Evolutionary conservation across 2,888 invertebrate genomes (phyloP).

Genomic region (Cacoxenus indagator): DNA sequence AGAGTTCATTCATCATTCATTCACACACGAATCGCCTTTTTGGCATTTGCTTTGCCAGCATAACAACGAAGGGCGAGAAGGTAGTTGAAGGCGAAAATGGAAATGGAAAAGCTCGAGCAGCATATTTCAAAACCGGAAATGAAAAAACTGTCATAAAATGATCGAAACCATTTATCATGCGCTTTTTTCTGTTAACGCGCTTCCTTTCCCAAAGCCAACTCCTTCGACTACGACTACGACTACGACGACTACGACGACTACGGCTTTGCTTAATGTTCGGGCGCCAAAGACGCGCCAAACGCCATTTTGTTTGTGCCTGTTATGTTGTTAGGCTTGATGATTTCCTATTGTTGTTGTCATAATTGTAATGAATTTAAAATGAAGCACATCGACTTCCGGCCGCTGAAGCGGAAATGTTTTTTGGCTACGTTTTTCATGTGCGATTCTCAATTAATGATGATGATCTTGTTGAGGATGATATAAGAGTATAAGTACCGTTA

Average conservation of each 20-base stretch:
- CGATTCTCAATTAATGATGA: not conserved
- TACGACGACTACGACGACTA: too few relatives aligned
- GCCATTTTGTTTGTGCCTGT: conserved; percentile 11
- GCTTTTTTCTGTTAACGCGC: conserved; percentile 43
- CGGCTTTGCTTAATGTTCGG: not conserved
- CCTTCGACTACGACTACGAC: too few relatives aligned
- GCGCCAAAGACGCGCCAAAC: not conserved
- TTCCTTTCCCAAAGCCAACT: not conserved
- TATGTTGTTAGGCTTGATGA: not conserved
- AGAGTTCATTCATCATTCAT: not conserved
- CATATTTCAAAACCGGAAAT: conserved; percentile 62
- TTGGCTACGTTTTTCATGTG: not conserved
- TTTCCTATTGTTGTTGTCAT: conserved; percentile 5
- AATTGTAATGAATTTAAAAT: conserved; percentile 20
- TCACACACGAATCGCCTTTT: not conserved
- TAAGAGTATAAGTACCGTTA: not conserved
- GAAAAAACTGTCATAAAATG: conserved; percentile 68
- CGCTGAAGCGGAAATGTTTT: conserved; percentile 3
- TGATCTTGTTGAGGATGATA: not conserved
- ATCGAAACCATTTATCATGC: conserved; percentile 67
- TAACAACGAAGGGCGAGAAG: not conserved
- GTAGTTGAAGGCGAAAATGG: not conserved
- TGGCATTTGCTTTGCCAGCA: too few relatives aligned
- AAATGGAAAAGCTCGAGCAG: not conserved
- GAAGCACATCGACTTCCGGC: conserved; percentile 12